A percentile compares a stretch with the other conserved stretches of the same genome.
phyloP scores from a whole-genome alignment of 2,797 vertebrate species.

The Pseudopleuronectes americanus region DNA sequence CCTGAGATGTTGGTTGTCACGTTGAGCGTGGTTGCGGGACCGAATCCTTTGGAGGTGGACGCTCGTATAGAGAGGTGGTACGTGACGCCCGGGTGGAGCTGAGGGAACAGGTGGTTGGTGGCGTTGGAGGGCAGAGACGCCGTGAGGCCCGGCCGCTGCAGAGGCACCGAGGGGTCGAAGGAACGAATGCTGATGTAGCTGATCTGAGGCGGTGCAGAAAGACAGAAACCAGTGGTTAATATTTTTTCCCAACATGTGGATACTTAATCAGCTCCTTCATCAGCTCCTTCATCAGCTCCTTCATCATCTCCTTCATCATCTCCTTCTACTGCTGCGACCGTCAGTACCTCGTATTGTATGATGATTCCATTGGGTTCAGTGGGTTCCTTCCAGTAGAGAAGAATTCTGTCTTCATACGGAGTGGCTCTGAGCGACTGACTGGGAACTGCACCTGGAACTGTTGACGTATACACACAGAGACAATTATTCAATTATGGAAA shows the following conservation, averaged over 20 bases:
- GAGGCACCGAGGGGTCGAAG: conserved; percentile 93
- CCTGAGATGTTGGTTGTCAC: conserved; percentile 99
- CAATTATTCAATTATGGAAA: conserved; percentile 26
- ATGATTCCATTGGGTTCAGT: conserved; percentile 96
- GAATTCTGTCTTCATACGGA: conserved; percentile 96
- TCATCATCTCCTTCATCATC: no score
- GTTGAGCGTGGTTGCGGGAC: conserved; percentile 91
- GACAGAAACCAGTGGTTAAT: neutral
- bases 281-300: no score
- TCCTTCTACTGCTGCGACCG: neutral
- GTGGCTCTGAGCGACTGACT: conserved; percentile 92
- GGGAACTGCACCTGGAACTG: conserved; percentile 95
- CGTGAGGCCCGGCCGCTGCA: conserved; percentile 89
- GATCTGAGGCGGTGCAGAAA: conserved; percentile 82
- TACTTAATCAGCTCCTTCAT: no score
- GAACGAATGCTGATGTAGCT: conserved; percentile 94
- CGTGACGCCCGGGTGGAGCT: conserved; percentile 95
- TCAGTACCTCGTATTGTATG: conserved; percentile 88
- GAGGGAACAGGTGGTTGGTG: conserved; percentile 92
- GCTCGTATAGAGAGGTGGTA: conserved; percentile 96
- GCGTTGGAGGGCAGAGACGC: conserved; percentile 93
- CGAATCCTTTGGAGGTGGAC: conserved; percentile 95
- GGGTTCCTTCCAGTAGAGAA: conserved; percentile 97
- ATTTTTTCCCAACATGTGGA: neutral
- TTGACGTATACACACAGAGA: conserved; percentile 33